Evolutionary conservation across 2,797 vertebrate genomes (phyloP).

Genomic region (Cryptoblepharus egeriae): DNA sequence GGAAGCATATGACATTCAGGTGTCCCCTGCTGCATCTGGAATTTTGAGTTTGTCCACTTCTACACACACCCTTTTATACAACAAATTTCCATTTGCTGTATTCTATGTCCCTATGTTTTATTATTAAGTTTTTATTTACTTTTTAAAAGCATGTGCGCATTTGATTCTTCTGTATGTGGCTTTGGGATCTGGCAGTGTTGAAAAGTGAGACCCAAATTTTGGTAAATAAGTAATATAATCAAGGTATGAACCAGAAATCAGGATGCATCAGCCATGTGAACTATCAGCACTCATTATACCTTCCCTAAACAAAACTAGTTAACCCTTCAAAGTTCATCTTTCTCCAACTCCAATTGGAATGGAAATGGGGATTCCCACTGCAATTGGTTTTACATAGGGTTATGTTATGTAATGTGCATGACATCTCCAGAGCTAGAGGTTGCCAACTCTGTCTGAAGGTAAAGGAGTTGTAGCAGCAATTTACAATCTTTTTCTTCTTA

Average conservation of each 20-base stretch:
- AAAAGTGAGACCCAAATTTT: no score
- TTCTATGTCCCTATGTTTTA: background rate
- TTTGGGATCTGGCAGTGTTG: background rate
- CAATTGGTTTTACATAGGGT: background rate
- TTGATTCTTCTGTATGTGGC: background rate
- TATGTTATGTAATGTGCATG: background rate
- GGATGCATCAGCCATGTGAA: background rate
- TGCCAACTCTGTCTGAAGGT: no score
- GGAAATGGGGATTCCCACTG: background rate
- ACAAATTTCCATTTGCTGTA: no score
- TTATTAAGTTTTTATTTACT: background rate
- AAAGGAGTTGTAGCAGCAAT: no score
- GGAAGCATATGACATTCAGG: no score
- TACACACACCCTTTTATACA: background rate
- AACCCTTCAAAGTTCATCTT: background rate
- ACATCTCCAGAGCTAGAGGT: no score
- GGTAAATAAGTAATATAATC: background rate
- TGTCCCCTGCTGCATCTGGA: no score
- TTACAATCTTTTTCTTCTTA: no score
- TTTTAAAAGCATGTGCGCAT: background rate
- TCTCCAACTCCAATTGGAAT: background rate
- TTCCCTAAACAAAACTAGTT: background rate
- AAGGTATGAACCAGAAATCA: background rate
- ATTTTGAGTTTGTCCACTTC: no score
- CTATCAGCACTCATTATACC: background rate